Percentiles rank a stretch among this genome's conserved stretches.
These are phyloP conservation scores for Acipenser transmontanus DNA, from an alignment of 2,797 vertebrate genomes.

Conservation along the genomic window DNA sequence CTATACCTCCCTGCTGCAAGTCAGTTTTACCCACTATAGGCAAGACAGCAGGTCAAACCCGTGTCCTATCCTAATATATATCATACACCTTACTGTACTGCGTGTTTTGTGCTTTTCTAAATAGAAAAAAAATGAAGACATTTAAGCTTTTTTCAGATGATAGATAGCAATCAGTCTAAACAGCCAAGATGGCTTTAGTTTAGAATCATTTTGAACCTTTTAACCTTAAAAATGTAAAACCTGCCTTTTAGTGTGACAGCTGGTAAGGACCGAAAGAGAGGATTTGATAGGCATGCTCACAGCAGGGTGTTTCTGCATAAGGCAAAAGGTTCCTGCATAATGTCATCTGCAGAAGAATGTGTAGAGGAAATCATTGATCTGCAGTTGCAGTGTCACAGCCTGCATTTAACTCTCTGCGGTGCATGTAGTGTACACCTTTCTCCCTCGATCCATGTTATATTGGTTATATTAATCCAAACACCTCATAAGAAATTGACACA, in stretches of 20 bases:
- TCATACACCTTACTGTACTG: background rate
- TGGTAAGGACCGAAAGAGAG: conserved; percentile 71
- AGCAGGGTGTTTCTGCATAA: conserved; percentile 74
- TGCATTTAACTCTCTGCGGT: conserved; percentile 9
- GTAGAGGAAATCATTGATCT: conserved; percentile 35
- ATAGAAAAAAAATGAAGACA: background rate
- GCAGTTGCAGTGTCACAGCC: conserved; percentile 3
- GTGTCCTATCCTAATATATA: no score
- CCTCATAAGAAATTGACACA: no score
- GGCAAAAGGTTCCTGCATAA: conserved; percentile 70
- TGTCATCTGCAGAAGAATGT: conserved; percentile 68
- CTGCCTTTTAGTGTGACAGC: conserved; percentile 44
- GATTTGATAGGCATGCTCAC: conserved; percentile 83
- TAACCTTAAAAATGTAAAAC: conserved; percentile 36
- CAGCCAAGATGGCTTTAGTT: conserved; percentile 26
- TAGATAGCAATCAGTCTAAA: conserved; percentile 40
- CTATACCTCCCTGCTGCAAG: no score
- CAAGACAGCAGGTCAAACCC: no score
- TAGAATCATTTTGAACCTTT: conserved; percentile 34
- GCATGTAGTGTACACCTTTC: no score
- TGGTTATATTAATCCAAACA: no score
- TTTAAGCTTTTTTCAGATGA: conserved; percentile 30
- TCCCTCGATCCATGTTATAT: no score
- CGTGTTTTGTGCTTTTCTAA: background rate
- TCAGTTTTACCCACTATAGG: no score